Percentiles rank a stretch among this genome's conserved stretches.
Evolutionary conservation across 2,888 invertebrate genomes (phyloP).

Genomic region (Mimas tiliae): DNA sequence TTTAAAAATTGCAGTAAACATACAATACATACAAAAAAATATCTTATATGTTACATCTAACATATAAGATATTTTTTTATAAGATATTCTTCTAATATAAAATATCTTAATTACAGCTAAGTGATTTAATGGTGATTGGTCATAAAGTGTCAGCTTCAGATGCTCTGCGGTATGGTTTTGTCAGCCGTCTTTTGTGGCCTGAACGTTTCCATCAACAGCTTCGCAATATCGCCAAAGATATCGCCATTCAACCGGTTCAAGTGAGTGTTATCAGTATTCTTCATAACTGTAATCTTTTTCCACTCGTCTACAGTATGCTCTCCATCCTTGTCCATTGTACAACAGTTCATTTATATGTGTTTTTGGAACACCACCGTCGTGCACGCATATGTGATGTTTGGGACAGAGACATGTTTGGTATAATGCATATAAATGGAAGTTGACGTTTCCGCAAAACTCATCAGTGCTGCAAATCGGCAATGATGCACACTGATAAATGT

Average conservation of each 20-base stretch:
- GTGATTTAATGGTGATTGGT: conserved; percentile 82
- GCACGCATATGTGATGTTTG: conserved; percentile 84
- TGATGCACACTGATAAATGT: conserved; percentile 75
- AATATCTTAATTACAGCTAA: conserved; percentile 56
- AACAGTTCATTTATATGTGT: conserved; percentile 81
- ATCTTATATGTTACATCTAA: neutral
- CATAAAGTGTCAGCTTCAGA: conserved; percentile 92
- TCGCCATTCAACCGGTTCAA: conserved; percentile 90
- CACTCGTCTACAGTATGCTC: conserved; percentile 80
- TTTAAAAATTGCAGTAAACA: too few species aligned
- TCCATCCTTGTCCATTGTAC: conserved; percentile 83
- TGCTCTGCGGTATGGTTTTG: conserved; percentile 90
- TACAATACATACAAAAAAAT: neutral
- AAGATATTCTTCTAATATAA: conserved; percentile 19
- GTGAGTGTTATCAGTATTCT: conserved; percentile 80
- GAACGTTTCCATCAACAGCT: conserved; percentile 91
- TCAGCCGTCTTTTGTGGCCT: conserved; percentile 92
- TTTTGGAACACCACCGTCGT: conserved; percentile 70
- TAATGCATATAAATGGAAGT: conserved; percentile 83
- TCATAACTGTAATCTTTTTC: conserved; percentile 62
- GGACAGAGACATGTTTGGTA: conserved; percentile 88
- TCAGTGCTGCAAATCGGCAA: conserved; percentile 78
- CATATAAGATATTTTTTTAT: too few species aligned
- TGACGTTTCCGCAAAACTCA: conserved; percentile 86
- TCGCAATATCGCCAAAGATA: conserved; percentile 86